Conservation (phyloP, 2,797 vertebrate genomes). For the Sciaenops ocellatus region DNA sequence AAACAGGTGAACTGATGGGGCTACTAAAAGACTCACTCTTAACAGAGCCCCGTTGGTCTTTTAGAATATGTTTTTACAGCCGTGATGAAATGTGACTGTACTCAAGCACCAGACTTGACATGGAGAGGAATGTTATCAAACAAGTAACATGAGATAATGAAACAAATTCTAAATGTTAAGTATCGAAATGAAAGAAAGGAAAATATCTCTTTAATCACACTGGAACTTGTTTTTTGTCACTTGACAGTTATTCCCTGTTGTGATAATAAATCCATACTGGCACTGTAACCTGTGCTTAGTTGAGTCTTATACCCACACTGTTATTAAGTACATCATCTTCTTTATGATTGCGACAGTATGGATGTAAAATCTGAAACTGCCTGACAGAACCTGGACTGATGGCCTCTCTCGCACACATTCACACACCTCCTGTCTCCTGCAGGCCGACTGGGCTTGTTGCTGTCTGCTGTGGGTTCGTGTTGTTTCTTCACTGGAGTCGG, state of each 20-base stretch:
- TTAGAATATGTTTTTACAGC: neutral
- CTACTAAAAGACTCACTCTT: too few relatives aligned
- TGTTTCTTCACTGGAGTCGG: slow-evolving; percentile 77
- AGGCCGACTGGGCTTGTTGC: slow-evolving; percentile 74
- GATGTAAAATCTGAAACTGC: neutral
- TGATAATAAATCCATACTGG: neutral
- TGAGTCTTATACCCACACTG: neutral
- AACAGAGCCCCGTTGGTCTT: neutral
- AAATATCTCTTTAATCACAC: too few relatives aligned
- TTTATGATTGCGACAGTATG: neutral
- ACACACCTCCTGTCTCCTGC: slow-evolving; percentile 88
- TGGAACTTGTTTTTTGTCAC: too few relatives aligned
- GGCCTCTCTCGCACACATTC: neutral
- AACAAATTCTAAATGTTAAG: neutral
- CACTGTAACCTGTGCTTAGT: neutral
- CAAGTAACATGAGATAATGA: neutral
- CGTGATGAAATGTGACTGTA: accelerated
- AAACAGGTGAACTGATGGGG: slow-evolving; percentile 27
- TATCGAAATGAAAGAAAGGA: too few relatives aligned
- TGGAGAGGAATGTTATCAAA: neutral
- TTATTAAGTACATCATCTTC: neutral
- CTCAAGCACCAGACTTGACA: neutral
- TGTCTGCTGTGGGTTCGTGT: slow-evolving; percentile 75
- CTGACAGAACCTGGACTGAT: neutral
- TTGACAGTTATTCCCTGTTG: neutral